phyloP scores from a whole-genome alignment of 2,888 invertebrate genomes.

The Drosophila mulleri region DNA sequence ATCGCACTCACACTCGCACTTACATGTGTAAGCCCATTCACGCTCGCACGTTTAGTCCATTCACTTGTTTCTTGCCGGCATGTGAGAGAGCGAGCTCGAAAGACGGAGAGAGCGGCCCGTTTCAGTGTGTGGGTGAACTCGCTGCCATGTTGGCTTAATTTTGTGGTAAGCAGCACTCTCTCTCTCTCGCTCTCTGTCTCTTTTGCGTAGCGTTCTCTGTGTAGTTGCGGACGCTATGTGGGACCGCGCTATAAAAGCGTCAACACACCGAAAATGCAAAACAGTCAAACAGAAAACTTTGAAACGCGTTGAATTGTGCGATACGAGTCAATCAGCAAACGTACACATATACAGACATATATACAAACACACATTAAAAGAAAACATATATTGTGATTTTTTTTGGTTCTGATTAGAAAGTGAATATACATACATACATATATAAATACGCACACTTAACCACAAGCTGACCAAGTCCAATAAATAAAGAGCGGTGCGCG shows the following conservation, averaged over 20 bases:
- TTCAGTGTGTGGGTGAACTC: constrained; percentile 45
- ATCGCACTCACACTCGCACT: constrained; percentile 10
- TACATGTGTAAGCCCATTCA: constrained; percentile 22
- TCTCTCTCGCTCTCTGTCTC: neutral
- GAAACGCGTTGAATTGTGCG: constrained; percentile 60
- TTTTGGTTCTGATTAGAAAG: constrained; percentile 69
- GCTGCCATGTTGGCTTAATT: constrained; percentile 29
- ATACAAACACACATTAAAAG: constrained; percentile 40
- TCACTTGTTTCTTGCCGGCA: constrained; percentile 45
- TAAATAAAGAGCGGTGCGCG: constrained; percentile 36
- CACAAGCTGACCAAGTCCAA: constrained; percentile 48
- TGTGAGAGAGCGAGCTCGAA: constrained; percentile 16
- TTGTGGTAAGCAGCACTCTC: constrained; percentile 20
- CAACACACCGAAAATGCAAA: constrained; percentile 63
- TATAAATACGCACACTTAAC: constrained; percentile 21
- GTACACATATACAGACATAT: constrained; percentile 37
- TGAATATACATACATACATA: constrained; percentile 49
- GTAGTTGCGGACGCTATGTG: constrained; percentile 29
- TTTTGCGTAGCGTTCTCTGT: constrained; percentile 25
- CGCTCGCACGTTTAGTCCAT: constrained; percentile 34
- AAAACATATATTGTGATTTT: constrained; percentile 62
- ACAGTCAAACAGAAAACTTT: constrained; percentile 65
- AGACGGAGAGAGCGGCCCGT: constrained; percentile 14
- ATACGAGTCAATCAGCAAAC: constrained; percentile 32
- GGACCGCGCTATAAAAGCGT: constrained; percentile 64